phyloP scores from a whole-genome alignment of 2,888 invertebrate species.

The Epistrophella euchroma region DNA sequence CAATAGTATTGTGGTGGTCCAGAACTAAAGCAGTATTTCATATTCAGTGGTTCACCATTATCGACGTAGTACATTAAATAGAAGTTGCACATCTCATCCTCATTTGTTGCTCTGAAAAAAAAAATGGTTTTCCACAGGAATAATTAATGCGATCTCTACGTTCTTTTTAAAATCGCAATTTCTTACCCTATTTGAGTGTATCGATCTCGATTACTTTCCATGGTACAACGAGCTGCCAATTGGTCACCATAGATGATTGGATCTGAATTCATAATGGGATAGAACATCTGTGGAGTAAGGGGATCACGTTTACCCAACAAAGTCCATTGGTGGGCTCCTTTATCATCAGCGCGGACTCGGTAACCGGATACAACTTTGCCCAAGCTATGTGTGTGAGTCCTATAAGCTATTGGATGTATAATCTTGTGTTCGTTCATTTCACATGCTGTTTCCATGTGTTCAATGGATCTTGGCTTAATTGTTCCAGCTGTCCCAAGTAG shows the following conservation, averaged over 20 bases:
- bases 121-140: background rate
- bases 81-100: slow-evolving; percentile 98
- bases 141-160: background rate
- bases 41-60: slow-evolving; percentile 88
- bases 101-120: slow-evolving; percentile 89
- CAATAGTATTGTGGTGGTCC: slow-evolving; percentile 95
- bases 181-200: slow-evolving; percentile 90
- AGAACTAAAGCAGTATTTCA: slow-evolving; percentile 92
- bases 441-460: slow-evolving; percentile 97
- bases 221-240: slow-evolving; percentile 95
- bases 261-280: slow-evolving; percentile 88
- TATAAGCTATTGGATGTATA: slow-evolving; percentile 97
- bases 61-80: slow-evolving; percentile 97
- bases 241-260: slow-evolving; percentile 89
- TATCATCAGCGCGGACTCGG: slow-evolving; percentile 86
- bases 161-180: background rate
- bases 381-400: slow-evolving; percentile 96
- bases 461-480: slow-evolving; percentile 88
- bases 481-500: slow-evolving; percentile 94
- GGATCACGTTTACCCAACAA: slow-evolving; percentile 94
- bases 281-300: slow-evolving; percentile 97
- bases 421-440: slow-evolving; percentile 90
- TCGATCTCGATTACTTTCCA: slow-evolving; percentile 89
- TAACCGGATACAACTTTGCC: slow-evolving; percentile 95
- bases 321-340: slow-evolving; percentile 89